Evolutionary conservation across 2,797 vertebrate species (phyloP).

Genomic region (Nothura maculosa): DNA sequence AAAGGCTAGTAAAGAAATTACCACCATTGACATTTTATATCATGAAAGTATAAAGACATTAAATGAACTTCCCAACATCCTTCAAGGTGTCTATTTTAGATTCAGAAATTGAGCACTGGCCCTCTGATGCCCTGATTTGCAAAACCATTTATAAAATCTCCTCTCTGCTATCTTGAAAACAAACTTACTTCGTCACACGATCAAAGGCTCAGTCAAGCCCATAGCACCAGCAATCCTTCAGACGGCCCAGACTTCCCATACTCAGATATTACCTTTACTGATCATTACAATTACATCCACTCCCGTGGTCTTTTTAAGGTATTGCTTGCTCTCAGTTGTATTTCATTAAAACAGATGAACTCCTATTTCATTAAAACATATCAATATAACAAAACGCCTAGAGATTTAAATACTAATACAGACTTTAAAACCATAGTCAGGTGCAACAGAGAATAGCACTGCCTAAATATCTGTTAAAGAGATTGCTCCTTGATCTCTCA

Average conservation of each 20-base stretch:
- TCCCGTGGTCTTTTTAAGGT: neutral
- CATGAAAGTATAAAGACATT: neutral
- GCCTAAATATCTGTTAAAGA: neutral
- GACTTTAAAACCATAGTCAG: neutral
- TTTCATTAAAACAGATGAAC: neutral
- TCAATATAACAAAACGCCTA: neutral
- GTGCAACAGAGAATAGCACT: neutral
- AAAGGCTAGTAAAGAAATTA: neutral
- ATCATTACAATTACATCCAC: neutral
- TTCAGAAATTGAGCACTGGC: neutral
- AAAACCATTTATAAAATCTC: neutral
- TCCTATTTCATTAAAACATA: neutral
- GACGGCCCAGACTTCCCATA: neutral
- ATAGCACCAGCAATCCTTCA: neutral
- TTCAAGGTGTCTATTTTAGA: neutral
- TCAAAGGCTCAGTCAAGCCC: neutral
- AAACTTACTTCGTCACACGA: neutral
- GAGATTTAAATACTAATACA: neutral
- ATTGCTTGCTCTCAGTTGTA: neutral
- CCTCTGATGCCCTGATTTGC: neutral
- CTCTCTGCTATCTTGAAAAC: neutral
- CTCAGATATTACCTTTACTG: neutral
- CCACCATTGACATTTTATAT: neutral
- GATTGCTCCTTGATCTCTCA: neutral
- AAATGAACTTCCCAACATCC: neutral